Conservation (phyloP, 2,888 invertebrate genomes). For the Dryobota labecula region DNA sequence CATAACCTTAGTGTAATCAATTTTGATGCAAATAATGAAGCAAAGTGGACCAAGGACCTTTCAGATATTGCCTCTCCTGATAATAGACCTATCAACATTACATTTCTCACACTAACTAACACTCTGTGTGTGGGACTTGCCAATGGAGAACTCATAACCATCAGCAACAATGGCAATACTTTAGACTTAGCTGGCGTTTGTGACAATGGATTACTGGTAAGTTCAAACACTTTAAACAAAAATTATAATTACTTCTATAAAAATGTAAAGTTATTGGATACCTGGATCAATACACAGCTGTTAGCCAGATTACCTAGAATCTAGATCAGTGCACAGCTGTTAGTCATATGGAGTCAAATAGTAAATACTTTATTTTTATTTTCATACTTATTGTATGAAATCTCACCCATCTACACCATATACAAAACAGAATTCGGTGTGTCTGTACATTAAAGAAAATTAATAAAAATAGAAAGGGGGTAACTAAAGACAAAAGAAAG, state of each 20-base stretch:
- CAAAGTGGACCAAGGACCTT: constrained; percentile 80
- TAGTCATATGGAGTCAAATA: not conserved
- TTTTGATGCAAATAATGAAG: constrained; percentile 75
- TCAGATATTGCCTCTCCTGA: constrained; percentile 78
- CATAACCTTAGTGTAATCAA: constrained; percentile 81
- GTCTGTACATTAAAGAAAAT: too few relatives aligned
- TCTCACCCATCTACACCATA: too few relatives aligned
- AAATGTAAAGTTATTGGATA: not conserved
- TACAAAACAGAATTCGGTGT: too few relatives aligned
- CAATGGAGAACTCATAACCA: constrained; percentile 83
- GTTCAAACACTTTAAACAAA: constrained; percentile 40
- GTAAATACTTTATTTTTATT: not conserved
- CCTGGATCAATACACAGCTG: not conserved
- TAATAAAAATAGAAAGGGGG: too few relatives aligned
- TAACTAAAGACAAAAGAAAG: too few relatives aligned
- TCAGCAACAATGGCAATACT: constrained; percentile 74
- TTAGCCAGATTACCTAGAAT: too few relatives aligned
- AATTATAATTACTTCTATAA: too few relatives aligned
- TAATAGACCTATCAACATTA: constrained; percentile 85
- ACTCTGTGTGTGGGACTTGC: constrained; percentile 80
- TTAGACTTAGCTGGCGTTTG: constrained; percentile 81
- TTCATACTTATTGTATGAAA: too few relatives aligned
- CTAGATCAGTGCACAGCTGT: not conserved
- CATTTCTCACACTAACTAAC: constrained; percentile 80
- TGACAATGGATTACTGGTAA: constrained; percentile 82